Evolutionary conservation across 2,113 vertebrate species (phyloP).

Genomic region (Pycnonotus jocosus): DNA sequence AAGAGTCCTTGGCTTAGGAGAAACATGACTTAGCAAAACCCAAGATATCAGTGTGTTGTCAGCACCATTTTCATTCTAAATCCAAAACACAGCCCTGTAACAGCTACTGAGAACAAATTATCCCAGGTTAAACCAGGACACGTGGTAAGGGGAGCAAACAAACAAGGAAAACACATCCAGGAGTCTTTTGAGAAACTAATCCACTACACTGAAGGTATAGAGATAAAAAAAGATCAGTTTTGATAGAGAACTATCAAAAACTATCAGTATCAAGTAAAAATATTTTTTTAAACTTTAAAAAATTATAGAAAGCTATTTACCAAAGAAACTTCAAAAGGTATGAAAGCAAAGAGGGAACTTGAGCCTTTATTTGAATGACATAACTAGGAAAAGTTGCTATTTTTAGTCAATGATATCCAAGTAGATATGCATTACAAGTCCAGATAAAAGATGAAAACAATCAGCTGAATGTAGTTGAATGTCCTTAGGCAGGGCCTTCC

Average conservation of each 20-base stretch:
- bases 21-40: neutral
- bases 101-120: neutral
- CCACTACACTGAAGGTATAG: neutral
- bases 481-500: neutral
- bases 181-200: neutral
- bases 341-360: neutral
- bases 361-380: neutral
- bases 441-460: neutral
- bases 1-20: neutral
- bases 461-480: neutral
- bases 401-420: neutral
- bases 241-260: neutral
- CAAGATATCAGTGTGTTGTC: neutral
- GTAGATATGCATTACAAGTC: neutral
- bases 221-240: neutral
- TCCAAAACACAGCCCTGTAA: neutral
- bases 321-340: neutral
- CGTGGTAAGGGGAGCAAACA: neutral
- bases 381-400: neutral
- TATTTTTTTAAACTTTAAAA: neutral
- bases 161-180: neutral
- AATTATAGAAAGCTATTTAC: fast-evolving
- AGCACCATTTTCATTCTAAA: neutral
- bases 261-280: neutral
- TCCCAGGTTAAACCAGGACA: neutral